Evolutionary conservation across 2,797 vertebrate genomes (phyloP), one percentile per base, ranked within the genome.

Genomic region (Clarias fuscus): DNA sequence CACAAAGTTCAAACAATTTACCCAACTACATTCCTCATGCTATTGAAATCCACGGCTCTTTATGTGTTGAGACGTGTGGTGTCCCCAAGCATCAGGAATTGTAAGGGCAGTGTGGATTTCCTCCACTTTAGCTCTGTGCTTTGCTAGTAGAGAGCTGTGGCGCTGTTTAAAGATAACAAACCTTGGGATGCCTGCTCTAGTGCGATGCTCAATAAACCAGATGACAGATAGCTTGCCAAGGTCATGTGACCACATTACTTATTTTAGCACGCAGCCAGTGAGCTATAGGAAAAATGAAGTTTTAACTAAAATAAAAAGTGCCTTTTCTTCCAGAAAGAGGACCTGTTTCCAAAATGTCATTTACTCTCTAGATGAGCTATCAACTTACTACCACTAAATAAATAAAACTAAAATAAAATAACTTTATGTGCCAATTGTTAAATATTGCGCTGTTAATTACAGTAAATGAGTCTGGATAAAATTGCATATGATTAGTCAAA

Each of bases 141-240:
- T 56, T 67, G 92, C 91, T 92, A 53, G 73, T 87, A 78, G 79
- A 89, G 91, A 91, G 90, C 87, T 89, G 91, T 91, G 92, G 91
- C 85, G 82, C 93, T 95, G 95, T 95, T 95, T 95, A 95, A 94
- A 95, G 93, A 94, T 93, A 94, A 94, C 95, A 95, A 95, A 92
- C 93, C 92, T 94, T 95, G 93, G 92, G 94, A 94, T 93, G 94
- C 93, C 92, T 93, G 93, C 84, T 89, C 95, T 94, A 95, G 92
- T 48, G 88, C 89, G 92, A 68, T 91, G 93, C 91, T 93, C 94
- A 94, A 89, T 94, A 92, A 92, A 90, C 93, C 89, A 91, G 92
- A 95, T 95, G 93, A 95, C 94, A 95, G 93, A 93, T 84, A 5
- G 80, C 88, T 92, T 91, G 89, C 92, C 89, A 87, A 91, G 93